Evolutionary conservation across 2,888 invertebrate species (phyloP), one percentile per base, ranked within the genome.

Genomic region (Tipula unca): DNA sequence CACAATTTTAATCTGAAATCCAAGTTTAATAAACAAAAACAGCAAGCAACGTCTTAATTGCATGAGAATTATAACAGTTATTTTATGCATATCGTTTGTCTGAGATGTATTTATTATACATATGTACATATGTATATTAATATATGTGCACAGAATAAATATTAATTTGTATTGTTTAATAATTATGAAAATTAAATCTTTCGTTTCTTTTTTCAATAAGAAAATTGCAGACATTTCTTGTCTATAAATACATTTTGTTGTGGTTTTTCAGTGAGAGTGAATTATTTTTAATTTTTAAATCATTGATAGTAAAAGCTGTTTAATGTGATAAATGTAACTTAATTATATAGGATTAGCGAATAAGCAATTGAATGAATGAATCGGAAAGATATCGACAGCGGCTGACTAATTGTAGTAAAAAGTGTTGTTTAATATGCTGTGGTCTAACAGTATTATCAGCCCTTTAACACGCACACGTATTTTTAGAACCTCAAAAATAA

Each of bases 11-110:
- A 69, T 69, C 69, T 25, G 20, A 69, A 69, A 69, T 69, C 69
- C 69, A 69, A 69, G 69, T 69, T 10, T 10, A 69, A 20, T 8
- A 69, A 69, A 48, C n/a, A 48, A 69, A 69, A 25, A 25, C 69
- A 69, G 17, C 48, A 48, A 17, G 25, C 69, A 69, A 69, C 69
- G 69, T 69, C 69, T 69, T 69, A 69, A 69, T 69, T 20, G 25
- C 69, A 69, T 69, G 69, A 69, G 69, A 69, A 69, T 69, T 69
- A 69, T 69, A 69, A 69, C 69, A 69, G n/a, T 69, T 69, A 69
- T 69, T 20, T 69, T 69, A 69, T 69, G 3, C 69, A 69, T 69
- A 69, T 69, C 48, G 48, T 48, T 48, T 69, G 20, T 69, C 69
- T 69, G 69, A 69, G 69, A 69, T 25, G 69, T 25, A 69, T 69